phyloP scores from a whole-genome alignment of 2,113 vertebrate species.

The Corythoichthys intestinalis region DNA sequence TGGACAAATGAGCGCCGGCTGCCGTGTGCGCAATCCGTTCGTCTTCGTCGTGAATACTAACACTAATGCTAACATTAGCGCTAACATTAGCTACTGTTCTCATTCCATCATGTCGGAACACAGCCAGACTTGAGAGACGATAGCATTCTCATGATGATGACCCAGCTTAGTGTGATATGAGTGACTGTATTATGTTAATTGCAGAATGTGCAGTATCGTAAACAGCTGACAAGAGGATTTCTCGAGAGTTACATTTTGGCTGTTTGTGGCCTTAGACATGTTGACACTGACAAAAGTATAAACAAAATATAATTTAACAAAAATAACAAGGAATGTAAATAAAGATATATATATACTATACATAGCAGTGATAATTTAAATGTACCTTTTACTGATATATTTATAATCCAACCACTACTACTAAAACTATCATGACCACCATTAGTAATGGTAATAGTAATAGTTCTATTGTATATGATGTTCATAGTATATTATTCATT shows the following conservation, averaged over 20 bases:
- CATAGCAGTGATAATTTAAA: no score
- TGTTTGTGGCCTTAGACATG: not conserved
- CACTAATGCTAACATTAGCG: slow-evolving; percentile 64
- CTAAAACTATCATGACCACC: not conserved
- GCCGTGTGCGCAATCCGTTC: slow-evolving; percentile 55
- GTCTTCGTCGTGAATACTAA: slow-evolving; percentile 66
- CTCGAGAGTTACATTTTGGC: not conserved
- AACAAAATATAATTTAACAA: not conserved
- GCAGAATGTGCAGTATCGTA: not conserved
- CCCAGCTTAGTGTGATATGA: slow-evolving; percentile 1
- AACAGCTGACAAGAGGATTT: not conserved
- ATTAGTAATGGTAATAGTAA: not conserved
- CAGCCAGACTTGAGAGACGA: not conserved
- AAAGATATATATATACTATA: no score
- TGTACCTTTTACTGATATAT: no score
- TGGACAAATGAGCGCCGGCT: slow-evolving; percentile 63
- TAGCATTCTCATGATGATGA: slow-evolving; percentile 5
- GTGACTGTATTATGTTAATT: slow-evolving; percentile 3
- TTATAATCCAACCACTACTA: not conserved
- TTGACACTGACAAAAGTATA: not conserved
- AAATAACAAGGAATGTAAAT: not conserved
- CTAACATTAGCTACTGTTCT: slow-evolving; percentile 56
- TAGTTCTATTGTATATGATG: not conserved
- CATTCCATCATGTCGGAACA: not conserved
- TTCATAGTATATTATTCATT: not conserved